These are phyloP conservation scores for Pontoporia blainvillei DNA, from an alignment of 2,113 vertebrate species.

Conservation along the genomic window DNA sequence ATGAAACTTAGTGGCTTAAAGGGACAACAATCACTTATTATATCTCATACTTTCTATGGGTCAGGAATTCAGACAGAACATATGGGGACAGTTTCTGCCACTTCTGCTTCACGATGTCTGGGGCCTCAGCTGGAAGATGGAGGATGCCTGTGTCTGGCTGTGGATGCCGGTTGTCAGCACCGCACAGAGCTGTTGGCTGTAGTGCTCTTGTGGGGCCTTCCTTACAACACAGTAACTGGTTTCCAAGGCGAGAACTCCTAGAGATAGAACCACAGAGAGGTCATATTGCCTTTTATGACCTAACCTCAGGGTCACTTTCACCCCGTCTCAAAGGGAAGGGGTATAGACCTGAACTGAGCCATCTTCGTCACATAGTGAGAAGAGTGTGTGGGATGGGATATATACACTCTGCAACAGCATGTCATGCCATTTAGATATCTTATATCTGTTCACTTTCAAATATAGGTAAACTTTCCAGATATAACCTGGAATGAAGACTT, in stretches of 20 bases:
- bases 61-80: not conserved
- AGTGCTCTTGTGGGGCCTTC: not conserved
- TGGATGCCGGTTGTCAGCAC: not conserved
- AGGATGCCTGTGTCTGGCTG: not conserved
- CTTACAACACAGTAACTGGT: not conserved
- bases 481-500: not conserved
- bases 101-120: not conserved
- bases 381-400: not conserved
- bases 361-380: not conserved
- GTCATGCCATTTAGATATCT: not conserved
- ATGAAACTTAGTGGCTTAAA: not conserved
- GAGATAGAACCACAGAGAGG: not conserved
- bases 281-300: not conserved
- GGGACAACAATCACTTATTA: not conserved
- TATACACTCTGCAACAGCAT: not conserved
- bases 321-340: not conserved
- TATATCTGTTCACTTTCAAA: not conserved
- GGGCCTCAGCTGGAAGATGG: not conserved
- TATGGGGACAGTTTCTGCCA: not conserved
- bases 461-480: not conserved
- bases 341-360: not conserved
- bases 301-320: not conserved
- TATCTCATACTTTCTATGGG: not conserved
- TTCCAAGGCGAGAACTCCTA: not conserved
- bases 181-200: fast-evolving